A percentile compares a stretch with the other conserved stretches of the same genome.
These are phyloP conservation scores for Platalea minor DNA, from an alignment of 2,797 vertebrate genomes.

Conservation along the genomic window DNA sequence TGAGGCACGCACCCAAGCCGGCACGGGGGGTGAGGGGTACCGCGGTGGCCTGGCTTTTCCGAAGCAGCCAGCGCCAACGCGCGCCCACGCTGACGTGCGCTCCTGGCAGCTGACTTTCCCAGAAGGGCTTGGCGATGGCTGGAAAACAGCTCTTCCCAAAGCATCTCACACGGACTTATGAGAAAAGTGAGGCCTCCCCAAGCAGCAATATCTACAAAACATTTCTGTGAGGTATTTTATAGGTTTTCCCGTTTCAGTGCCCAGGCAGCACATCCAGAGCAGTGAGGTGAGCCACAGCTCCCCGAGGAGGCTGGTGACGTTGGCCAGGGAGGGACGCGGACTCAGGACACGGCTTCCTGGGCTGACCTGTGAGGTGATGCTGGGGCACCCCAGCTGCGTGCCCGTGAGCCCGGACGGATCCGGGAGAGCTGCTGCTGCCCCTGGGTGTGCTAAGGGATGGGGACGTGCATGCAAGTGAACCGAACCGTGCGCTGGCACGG, in stretches of 20 bases:
- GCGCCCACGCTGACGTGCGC: rapidly evolving
- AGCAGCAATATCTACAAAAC: neutral
- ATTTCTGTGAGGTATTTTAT: neutral
- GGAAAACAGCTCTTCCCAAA: neutral
- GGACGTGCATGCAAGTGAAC: neutral
- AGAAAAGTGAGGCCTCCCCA: neutral
- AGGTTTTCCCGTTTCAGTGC: neutral
- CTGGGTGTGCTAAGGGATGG: neutral
- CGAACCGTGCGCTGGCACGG: neutral
- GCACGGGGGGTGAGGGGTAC: neutral
- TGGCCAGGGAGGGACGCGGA: neutral
- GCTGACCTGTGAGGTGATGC: neutral
- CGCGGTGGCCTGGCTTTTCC: neutral
- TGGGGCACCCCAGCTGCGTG: neutral
- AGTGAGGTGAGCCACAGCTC: neutral
- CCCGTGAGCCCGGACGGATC: neutral
- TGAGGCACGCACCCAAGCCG: neutral
- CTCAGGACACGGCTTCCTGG: neutral
- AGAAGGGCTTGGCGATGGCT: neutral
- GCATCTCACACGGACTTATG: neutral
- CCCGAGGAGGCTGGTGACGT: neutral
- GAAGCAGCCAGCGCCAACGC: rapidly evolving
- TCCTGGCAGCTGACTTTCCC: neutral
- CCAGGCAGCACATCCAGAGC: neutral
- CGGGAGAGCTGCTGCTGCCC: neutral